Conservation (phyloP, 2,888 invertebrate species). For the Lithophane semibrunnea region DNA sequence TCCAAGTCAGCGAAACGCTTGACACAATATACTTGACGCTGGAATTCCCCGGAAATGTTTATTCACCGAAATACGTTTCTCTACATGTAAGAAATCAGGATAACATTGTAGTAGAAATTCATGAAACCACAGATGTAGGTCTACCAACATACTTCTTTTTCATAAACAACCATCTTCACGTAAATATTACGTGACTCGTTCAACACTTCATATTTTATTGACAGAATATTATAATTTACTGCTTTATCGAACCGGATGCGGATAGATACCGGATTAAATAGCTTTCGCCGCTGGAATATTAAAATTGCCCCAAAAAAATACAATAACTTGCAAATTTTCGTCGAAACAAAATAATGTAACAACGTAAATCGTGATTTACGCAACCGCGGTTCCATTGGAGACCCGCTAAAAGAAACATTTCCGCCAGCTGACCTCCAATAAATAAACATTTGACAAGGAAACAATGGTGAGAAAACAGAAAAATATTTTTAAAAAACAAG, state of each 20-base stretch:
- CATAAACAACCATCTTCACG: background rate
- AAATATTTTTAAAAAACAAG: conserved; percentile 73
- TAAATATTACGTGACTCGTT: conserved; percentile 29
- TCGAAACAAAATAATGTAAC: conserved; percentile 42
- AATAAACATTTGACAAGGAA: conserved; percentile 75
- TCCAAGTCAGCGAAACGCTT: background rate
- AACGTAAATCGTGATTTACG: conserved; percentile 53
- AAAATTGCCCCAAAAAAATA: conserved; percentile 41
- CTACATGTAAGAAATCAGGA: background rate
- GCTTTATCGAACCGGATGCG: conserved; percentile 29
- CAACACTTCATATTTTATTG: conserved; percentile 31
- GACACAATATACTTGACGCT: background rate
- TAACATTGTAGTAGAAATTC: conserved; percentile 1
- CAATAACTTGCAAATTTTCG: conserved; percentile 53
- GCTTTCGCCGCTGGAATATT: conserved; percentile 19
- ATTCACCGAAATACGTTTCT: background rate
- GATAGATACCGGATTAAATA: conserved; percentile 36
- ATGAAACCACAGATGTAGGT: conserved; percentile 2
- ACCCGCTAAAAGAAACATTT: conserved; percentile 54
- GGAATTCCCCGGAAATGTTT: background rate
- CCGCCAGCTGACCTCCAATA: conserved; percentile 70
- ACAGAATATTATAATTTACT: conserved; percentile 35
- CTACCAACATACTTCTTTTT: background rate
- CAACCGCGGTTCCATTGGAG: conserved; percentile 36
- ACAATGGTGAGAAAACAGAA: conserved; percentile 66